Evolutionary conservation across 2,888 invertebrate species (phyloP).

Genomic region (Synergus japonicus): DNA sequence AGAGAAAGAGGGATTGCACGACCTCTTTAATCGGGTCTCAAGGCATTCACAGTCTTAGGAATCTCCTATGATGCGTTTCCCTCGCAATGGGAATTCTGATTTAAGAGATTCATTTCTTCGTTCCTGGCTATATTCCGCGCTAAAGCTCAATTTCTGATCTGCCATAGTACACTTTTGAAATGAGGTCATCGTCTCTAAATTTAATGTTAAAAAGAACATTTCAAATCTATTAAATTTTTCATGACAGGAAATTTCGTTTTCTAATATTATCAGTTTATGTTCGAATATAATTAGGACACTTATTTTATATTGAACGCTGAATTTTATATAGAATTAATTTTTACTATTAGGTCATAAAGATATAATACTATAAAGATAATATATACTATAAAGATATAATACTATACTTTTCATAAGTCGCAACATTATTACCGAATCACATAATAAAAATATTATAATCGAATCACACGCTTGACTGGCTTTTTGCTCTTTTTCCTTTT

Average conservation of each 20-base stretch:
- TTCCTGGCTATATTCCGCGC: not conserved
- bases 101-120: constrained; percentile 36
- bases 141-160: constrained; percentile 15
- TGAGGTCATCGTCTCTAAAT: constrained; percentile 6
- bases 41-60: constrained; percentile 43
- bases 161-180: constrained; percentile 6
- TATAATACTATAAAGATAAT: no score
- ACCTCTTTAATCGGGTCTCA: constrained; percentile 51
- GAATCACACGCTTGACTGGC: no score
- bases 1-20: constrained; percentile 49
- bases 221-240: not conserved
- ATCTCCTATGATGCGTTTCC: constrained; percentile 46
- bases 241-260: not conserved
- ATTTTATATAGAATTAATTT: no score
- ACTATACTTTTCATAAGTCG: no score
- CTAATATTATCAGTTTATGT: no score
- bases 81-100: constrained; percentile 41
- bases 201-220: not conserved
- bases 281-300: no score
- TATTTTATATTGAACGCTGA: no score
- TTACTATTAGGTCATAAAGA: no score
- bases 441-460: no score
- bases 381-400: no score
- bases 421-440: no score
- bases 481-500: no score